phyloP scores from a whole-genome alignment of 92 coral and sea anemone genomes.

The Porites cylindrica region DNA sequence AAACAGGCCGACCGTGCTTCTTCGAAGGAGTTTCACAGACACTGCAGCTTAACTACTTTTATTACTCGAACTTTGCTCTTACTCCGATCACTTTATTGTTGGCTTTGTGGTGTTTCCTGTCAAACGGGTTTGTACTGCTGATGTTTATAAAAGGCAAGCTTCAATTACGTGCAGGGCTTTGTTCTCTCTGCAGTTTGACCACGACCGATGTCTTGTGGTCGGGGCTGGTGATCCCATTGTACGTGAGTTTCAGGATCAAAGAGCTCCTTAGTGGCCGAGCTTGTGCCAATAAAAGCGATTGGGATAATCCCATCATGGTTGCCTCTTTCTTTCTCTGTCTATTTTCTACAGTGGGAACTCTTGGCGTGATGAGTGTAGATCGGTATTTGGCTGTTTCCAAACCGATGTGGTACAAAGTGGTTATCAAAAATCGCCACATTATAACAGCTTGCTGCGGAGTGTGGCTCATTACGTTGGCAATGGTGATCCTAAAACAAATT shows the following conservation, averaged over 20 bases:
- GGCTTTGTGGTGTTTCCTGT: slow-evolving; percentile 50
- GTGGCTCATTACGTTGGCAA: slow-evolving; percentile 1
- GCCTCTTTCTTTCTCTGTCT: slow-evolving; percentile 29
- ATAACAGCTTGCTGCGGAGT: slow-evolving; percentile 6
- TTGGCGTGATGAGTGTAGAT: slow-evolving; percentile 41
- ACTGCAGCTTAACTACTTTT: slow-evolving; percentile 4
- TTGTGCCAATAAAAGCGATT: slow-evolving; percentile 34
- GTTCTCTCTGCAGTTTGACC: slow-evolving; percentile 37
- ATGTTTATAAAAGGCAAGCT: slow-evolving; percentile 10
- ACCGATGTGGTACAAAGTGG: slow-evolving; percentile 35
- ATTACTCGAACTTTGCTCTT: slow-evolving; percentile 35
- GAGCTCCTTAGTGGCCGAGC: slow-evolving; percentile 22
- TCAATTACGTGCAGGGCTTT: slow-evolving; percentile 25
- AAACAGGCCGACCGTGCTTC: slow-evolving; percentile 19
- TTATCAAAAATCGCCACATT: slow-evolving; percentile 5
- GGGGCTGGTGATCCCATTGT: slow-evolving; percentile 21
- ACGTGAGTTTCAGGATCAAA: slow-evolving; percentile 12
- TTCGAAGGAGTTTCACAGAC: not conserved
- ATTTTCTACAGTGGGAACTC: slow-evolving; percentile 28
- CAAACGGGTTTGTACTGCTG: slow-evolving; percentile 40
- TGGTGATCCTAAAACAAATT: slow-evolving; percentile 23
- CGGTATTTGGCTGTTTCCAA: slow-evolving; percentile 38
- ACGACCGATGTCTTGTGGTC: slow-evolving; percentile 38
- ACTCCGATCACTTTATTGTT: slow-evolving; percentile 13
- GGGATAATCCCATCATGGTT: slow-evolving; percentile 35